Conservation (phyloP, 23 tunicate genomes). For the Ascidia mentula region DNA sequence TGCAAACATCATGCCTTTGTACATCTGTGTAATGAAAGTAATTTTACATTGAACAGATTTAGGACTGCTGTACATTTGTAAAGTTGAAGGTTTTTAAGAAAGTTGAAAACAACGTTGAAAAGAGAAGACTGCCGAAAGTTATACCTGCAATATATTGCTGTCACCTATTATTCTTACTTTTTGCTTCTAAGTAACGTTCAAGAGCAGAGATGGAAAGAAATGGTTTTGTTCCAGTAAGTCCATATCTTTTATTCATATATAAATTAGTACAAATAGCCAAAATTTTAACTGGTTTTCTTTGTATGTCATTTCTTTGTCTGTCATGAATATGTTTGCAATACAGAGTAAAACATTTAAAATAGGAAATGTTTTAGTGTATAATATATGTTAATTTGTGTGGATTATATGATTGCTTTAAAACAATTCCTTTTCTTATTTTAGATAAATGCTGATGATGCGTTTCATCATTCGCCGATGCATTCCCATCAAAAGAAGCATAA, state of each 20-base stretch:
- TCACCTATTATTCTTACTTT: slow-evolving; percentile 1
- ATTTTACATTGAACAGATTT: too few relatives aligned
- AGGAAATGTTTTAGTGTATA: background rate
- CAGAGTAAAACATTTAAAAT: too few relatives aligned
- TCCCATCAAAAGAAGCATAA: background rate
- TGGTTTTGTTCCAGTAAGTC: background rate
- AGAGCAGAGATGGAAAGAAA: slow-evolving; percentile 1
- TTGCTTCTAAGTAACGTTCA: background rate
- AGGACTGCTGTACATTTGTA: slow-evolving; percentile 8
- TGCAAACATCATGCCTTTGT: too few relatives aligned
- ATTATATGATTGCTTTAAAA: background rate
- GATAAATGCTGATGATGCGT: background rate
- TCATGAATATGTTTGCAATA: too few relatives aligned
- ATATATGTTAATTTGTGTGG: background rate
- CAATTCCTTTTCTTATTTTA: background rate
- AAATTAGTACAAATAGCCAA: too few relatives aligned
- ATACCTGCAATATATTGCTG: background rate
- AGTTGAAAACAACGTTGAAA: background rate
- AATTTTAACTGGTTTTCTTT: too few relatives aligned
- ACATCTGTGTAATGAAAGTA: too few relatives aligned
- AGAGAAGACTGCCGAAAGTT: background rate
- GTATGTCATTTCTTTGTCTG: too few relatives aligned
- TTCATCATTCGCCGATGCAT: background rate
- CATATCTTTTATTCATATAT: background rate
- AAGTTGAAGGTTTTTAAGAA: background rate